Conservation (phyloP, 1,140 invertebrate species). For the Nomia melanderi region DNA sequence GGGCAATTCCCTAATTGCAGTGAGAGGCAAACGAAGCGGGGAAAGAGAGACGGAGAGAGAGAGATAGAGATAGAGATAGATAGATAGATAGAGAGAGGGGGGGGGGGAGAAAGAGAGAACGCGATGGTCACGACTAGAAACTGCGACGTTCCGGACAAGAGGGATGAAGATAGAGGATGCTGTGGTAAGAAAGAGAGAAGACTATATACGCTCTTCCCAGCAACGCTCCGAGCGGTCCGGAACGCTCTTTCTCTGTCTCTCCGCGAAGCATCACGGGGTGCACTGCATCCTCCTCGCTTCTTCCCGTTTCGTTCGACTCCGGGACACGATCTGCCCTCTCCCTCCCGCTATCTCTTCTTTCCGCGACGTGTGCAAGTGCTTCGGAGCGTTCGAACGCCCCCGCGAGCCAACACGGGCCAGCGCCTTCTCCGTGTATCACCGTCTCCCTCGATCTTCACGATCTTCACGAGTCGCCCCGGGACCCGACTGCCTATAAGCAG, state of each 20-base stretch:
- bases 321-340: no score
- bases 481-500: constrained; percentile 59
- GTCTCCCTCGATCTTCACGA: constrained; percentile 70
- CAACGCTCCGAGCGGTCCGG: constrained; percentile 58
- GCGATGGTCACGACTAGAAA: constrained; percentile 33
- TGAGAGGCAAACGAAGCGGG: constrained; percentile 69
- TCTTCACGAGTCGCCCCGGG: constrained; percentile 72
- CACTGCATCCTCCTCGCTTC: constrained; percentile 47
- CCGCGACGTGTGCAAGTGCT: constrained; percentile 58
- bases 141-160: not conserved
- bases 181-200: constrained; percentile 29
- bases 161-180: constrained; percentile 27
- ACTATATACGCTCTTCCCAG: constrained; percentile 63
- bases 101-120: constrained; percentile 26
- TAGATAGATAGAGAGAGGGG: not conserved
- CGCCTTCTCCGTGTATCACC: constrained; percentile 58
- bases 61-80: constrained; percentile 20
- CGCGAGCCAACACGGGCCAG: constrained; percentile 66
- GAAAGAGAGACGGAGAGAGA: not conserved
- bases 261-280: constrained; percentile 14
- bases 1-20: constrained; percentile 76
- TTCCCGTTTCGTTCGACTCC: not conserved
- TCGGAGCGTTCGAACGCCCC: constrained; percentile 69
- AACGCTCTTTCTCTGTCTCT: constrained; percentile 49
- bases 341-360: constrained; percentile 17